These are phyloP conservation scores for Rhogogaster chlorosoma DNA, from an alignment of 2,888 invertebrate species.

Conservation along the genomic window DNA sequence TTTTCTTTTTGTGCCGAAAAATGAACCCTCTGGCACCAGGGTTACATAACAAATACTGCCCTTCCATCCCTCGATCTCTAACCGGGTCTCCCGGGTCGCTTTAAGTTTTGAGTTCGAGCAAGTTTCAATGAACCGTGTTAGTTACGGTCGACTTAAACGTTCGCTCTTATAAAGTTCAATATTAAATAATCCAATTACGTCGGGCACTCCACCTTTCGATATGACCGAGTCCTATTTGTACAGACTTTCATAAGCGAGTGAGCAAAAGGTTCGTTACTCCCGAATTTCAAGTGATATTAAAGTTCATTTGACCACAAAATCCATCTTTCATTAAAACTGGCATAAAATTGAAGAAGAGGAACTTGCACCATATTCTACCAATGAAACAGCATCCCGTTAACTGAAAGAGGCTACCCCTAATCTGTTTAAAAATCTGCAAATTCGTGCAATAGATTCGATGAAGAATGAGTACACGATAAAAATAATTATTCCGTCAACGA, in stretches of 20 bases:
- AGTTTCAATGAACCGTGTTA: slow-evolving; percentile 6
- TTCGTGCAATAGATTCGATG: background rate
- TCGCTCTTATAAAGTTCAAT: slow-evolving; percentile 1
- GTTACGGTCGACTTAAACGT: slow-evolving; percentile 1
- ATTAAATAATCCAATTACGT: slow-evolving; percentile 13
- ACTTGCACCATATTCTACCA: background rate
- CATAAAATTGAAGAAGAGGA: background rate
- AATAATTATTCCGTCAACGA: slow-evolving; percentile 1
- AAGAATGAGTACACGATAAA: too few species aligned
- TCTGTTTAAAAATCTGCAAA: background rate
- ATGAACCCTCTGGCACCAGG: background rate
- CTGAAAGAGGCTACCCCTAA: background rate
- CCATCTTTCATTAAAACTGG: background rate
- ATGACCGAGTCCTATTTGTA: background rate
- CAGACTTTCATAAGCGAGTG: background rate
- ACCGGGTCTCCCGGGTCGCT: background rate
- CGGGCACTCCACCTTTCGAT: background rate
- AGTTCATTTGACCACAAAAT: background rate
- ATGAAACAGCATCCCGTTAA: background rate
- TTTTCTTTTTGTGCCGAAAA: background rate
- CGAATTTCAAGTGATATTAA: background rate
- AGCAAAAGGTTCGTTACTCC: background rate
- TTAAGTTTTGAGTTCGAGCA: background rate
- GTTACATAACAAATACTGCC: background rate
- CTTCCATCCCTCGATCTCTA: slow-evolving; percentile 11